Conservation (phyloP, 2,113 vertebrate species). For the Hirundichthys speculiger region DNA sequence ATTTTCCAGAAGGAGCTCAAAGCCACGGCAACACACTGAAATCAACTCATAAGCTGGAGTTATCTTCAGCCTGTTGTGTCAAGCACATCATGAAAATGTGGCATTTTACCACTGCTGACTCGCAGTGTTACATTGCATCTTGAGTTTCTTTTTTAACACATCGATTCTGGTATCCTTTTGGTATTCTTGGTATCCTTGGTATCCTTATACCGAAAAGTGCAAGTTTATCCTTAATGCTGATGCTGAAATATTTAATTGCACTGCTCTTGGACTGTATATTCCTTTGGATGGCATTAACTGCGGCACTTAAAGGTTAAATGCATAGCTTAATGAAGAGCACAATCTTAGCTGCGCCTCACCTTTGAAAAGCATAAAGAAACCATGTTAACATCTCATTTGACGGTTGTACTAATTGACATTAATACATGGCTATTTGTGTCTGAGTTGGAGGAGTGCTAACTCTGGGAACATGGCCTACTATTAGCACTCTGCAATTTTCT, state of each 20-base stretch:
- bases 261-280: background rate
- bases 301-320: constrained; percentile 26
- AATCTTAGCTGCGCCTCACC: constrained; percentile 22
- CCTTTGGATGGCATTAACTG: background rate
- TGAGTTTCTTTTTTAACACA: too few relatives aligned
- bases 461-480: constrained; percentile 59
- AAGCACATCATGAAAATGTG: constrained; percentile 3
- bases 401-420: constrained; percentile 73
- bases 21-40: constrained; percentile 43
- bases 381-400: constrained; percentile 64
- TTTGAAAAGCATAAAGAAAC: constrained; percentile 23
- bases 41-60: constrained; percentile 53
- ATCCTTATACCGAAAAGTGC: too few relatives aligned
- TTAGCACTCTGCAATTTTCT: constrained; percentile 61
- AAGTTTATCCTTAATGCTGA: too few relatives aligned
- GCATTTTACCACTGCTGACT: constrained; percentile 3
- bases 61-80: constrained; percentile 13
- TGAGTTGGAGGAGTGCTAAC: constrained; percentile 40
- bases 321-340: constrained; percentile 26
- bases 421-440: constrained; percentile 72
- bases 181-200: too few relatives aligned
- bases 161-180: too few relatives aligned
- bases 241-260: background rate
- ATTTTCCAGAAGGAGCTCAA: constrained; percentile 35
- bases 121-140: too few relatives aligned